A percentile compares a stretch with the other conserved stretches of the same genome.
Evolutionary conservation across 1,140 invertebrate genomes (phyloP).

Genomic region (Philopotamus ludificatus): DNA sequence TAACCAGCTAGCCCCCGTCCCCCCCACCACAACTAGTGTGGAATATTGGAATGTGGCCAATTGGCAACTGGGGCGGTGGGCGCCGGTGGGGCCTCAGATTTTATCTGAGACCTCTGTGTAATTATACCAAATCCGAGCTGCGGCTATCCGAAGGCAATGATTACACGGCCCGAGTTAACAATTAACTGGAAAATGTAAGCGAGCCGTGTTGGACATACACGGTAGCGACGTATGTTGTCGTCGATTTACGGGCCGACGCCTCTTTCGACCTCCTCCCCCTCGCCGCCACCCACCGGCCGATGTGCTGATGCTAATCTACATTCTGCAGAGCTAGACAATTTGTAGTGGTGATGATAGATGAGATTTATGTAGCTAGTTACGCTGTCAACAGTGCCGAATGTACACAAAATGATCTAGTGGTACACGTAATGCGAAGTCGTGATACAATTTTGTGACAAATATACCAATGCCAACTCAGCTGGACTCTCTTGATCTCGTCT

Average conservation of each 20-base stretch:
- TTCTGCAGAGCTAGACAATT: too few species aligned
- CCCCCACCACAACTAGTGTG: background rate
- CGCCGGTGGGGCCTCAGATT: constrained; percentile 1
- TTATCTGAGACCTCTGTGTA: constrained; percentile 9
- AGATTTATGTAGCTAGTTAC: too few species aligned
- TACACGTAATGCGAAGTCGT: too few species aligned
- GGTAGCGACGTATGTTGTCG: too few species aligned
- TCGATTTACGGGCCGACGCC: background rate
- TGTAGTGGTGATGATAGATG: too few species aligned
- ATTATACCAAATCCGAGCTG: constrained; percentile 20
- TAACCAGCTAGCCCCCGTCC: too few species aligned
- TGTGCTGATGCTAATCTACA: background rate
- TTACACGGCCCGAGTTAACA: constrained; percentile 7
- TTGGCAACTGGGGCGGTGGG: constrained; percentile 1
- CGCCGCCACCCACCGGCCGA: background rate
- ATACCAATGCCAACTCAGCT: too few species aligned
- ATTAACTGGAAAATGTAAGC: constrained; percentile 8
- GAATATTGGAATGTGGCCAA: constrained; percentile 10
- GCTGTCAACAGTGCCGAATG: too few species aligned
- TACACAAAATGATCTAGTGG: too few species aligned
- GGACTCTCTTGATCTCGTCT: too few species aligned
- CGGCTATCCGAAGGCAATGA: constrained; percentile 6
- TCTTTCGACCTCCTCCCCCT: background rate
- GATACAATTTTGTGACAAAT: too few species aligned
- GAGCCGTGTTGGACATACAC: too few species aligned